Evolutionary conservation across 2,888 invertebrate genomes (phyloP).

Genomic region (Nomada ruficornis): DNA sequence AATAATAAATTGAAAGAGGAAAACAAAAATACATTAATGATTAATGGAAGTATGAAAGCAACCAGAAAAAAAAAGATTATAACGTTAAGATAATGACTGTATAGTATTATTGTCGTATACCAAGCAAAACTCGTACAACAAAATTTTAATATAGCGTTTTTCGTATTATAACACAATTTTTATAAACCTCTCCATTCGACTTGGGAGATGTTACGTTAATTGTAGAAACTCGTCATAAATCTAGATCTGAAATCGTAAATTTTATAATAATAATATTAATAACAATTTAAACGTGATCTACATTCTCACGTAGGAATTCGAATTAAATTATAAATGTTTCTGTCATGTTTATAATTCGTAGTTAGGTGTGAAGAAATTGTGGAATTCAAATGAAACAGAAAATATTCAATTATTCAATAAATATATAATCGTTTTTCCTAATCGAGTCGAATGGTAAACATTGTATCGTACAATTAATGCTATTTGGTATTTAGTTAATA

Average conservation of each 20-base stretch:
- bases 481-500: constrained; percentile 42
- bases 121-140: constrained; percentile 40
- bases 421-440: background rate
- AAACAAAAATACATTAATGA: constrained; percentile 6
- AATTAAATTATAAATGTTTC: constrained; percentile 16
- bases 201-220: constrained; percentile 5
- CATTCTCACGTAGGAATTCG: background rate
- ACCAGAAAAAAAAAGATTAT: constrained; percentile 46
- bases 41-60: constrained; percentile 41
- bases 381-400: background rate
- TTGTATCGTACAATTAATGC: constrained; percentile 25
- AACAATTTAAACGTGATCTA: background rate
- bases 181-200: constrained; percentile 49
- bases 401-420: constrained; percentile 2
- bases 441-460: constrained; percentile 49
- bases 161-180: constrained; percentile 52
- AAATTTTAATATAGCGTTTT: constrained; percentile 47
- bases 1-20: background rate
- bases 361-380: background rate
- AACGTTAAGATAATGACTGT: constrained; percentile 49
- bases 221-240: background rate
- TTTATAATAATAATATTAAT: background rate
- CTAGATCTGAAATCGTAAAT: background rate
- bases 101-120: constrained; percentile 52
- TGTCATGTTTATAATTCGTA: background rate